A percentile compares a stretch with the other conserved stretches of the same genome.
phyloP scores from a whole-genome alignment of 2,888 invertebrate species.

The Corbicula japonica region DNA sequence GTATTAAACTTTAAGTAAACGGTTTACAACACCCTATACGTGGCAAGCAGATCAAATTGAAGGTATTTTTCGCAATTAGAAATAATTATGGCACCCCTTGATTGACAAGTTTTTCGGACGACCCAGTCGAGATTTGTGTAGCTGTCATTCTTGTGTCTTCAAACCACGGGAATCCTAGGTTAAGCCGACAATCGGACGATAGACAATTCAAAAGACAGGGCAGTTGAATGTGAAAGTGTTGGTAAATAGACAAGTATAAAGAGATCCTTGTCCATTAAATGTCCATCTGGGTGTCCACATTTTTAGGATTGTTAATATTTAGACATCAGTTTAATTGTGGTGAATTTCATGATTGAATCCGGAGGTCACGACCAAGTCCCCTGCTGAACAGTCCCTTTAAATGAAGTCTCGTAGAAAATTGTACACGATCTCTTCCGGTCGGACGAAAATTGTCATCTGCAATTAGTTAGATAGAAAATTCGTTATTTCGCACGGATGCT shows the following conservation, averaged over 20 bases:
- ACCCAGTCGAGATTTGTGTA: constrained; percentile 10
- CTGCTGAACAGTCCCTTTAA: constrained; percentile 53
- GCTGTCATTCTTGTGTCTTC: constrained; percentile 9
- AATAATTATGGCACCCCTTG: constrained; percentile 27
- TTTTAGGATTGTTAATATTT: constrained; percentile 23
- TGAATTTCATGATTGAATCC: constrained; percentile 34
- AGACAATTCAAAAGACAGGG: constrained; percentile 27
- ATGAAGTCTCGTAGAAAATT: constrained; percentile 61
- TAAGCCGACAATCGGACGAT: not conserved
- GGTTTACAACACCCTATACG: constrained; percentile 36
- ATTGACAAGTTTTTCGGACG: constrained; percentile 18
- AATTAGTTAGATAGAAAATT: not conserved
- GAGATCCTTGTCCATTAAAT: constrained; percentile 39
- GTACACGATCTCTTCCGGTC: constrained; percentile 60
- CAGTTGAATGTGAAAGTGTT: constrained; percentile 36
- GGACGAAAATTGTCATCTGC: constrained; percentile 2
- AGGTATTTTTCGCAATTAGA: constrained; percentile 32
- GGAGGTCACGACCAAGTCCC: constrained; percentile 24
- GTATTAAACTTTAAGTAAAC: constrained; percentile 25
- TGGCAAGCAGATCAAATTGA: constrained; percentile 30
- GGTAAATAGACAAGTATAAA: constrained; percentile 24
- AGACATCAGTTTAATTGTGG: constrained; percentile 29
- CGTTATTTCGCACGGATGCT: too few species aligned
- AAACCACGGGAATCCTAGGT: constrained; percentile 21
- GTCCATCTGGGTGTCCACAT: constrained; percentile 25